These are phyloP conservation scores for Ganaspis sp. DNA, from an alignment of 1,140 invertebrate species.

Conservation along the genomic window DNA sequence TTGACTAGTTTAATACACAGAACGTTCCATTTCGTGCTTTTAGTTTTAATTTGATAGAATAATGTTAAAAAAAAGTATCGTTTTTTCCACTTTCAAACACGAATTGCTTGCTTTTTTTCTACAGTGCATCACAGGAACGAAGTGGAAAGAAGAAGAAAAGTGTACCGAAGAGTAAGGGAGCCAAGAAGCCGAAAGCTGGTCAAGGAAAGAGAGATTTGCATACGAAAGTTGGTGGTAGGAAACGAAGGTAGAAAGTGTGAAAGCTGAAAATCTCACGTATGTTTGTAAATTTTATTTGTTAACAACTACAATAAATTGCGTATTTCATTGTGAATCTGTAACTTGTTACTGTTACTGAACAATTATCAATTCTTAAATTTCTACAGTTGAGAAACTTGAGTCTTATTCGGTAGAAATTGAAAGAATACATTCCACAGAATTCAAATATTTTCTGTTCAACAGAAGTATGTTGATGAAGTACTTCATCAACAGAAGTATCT, in stretches of 20 bases:
- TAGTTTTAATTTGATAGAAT: too few species aligned
- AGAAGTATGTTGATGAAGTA: too few species aligned
- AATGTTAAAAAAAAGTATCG: neutral
- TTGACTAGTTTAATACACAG: too few species aligned
- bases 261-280: neutral
- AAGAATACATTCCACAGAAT: too few species aligned
- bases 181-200: conserved; percentile 80
- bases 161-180: conserved; percentile 58
- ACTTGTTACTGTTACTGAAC: neutral
- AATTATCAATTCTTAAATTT: neutral
- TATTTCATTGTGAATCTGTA: neutral
- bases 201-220: conserved; percentile 80
- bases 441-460: too few species aligned
- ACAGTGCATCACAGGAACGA: conserved; percentile 5
- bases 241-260: conserved; percentile 76
- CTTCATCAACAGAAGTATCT: too few species aligned
- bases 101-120: neutral
- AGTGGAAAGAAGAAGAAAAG: conserved; percentile 17
- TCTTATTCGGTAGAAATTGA: too few species aligned
- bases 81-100: neutral
- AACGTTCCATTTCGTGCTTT: too few species aligned
- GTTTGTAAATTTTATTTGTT: conserved; percentile 21
- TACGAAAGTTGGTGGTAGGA: conserved; percentile 79
- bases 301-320: conserved; percentile 26
- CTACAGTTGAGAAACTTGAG: too few species aligned